Evolutionary conservation across 2,797 vertebrate genomes (phyloP), one percentile per base, ranked within the genome.

Genomic region (Cyprinella venusta): DNA sequence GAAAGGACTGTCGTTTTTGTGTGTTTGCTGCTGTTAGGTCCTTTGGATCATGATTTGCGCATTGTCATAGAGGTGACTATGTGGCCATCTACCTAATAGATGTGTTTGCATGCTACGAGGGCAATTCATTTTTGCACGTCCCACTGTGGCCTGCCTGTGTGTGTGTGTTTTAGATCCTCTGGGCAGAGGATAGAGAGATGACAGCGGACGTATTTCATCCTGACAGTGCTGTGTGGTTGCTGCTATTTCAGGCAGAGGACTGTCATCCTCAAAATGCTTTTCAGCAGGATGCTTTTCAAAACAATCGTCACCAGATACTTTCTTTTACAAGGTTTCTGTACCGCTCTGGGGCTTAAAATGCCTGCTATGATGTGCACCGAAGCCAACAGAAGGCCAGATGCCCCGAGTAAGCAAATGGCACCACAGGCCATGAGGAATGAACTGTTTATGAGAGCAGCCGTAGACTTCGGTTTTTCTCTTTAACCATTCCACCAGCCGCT

Each of bases 211-310:
- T 88, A 88, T 84, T 85, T 92, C 92, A 91, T 85, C 91, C 89
- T 88, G 90, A 92, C 92, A 89, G 92, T 90, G 91, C 75, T 21
- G 81, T 72, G 83, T 86, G 83, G 65, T 81, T 86, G 63, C 30
- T 82, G 86, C 92, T 93, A 94, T 94, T 94, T 94, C 89, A 90
- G 92, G 92, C 90, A 79, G 81, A 82, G 82, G 90, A 91, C 93
- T 93, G 93, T 94, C 93, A 92, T 94, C 93, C 83, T 89, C 91
- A 93, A 94, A 94, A 94, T 92, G 93, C 93, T 94, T 93, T 93
- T 93, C 92, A 89, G 87, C 88, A 89, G 90, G 90, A 91, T 91
- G 91, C 92, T 93, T 94, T 92, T 94, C 92, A 93, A 94, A 94
- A 94, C 93, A 94, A 93, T 94, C 87, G 90, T 92, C 91, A 92